These are phyloP conservation scores for Drosophila chauvacae DNA, from an alignment of 1,140 invertebrate species.

Conservation along the genomic window DNA sequence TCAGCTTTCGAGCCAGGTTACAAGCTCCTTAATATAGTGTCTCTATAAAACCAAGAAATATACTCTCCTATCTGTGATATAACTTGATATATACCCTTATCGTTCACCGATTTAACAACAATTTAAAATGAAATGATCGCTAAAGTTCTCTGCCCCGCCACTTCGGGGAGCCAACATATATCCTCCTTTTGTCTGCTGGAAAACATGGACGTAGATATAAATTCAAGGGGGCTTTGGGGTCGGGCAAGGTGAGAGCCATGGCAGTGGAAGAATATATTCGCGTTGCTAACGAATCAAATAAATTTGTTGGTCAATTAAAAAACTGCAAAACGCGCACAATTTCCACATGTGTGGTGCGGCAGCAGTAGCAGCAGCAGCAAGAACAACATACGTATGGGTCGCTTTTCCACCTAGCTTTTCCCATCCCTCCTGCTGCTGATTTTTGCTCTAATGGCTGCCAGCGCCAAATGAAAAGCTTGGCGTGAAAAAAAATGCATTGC, in stretches of 20 bases:
- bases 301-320: constrained; percentile 84
- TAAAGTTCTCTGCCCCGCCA: neutral
- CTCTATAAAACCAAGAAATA: neutral
- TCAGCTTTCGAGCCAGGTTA: neutral
- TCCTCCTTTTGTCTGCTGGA: constrained; percentile 6
- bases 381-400: constrained; percentile 19
- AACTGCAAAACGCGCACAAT: constrained; percentile 83
- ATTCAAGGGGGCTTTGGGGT: constrained; percentile 19
- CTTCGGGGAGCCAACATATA: neutral
- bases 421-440: constrained; percentile 60
- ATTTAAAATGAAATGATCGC: neutral
- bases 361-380: constrained; percentile 53
- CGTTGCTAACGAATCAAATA: constrained; percentile 82
- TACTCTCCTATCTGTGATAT: neutral
- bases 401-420: neutral
- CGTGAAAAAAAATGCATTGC: constrained; percentile 71
- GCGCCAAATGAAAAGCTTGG: constrained; percentile 76
- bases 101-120: neutral
- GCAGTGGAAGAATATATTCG: constrained; percentile 56
- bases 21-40: neutral
- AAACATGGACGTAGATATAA: constrained; percentile 12
- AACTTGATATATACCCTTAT: neutral
- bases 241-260: constrained; percentile 29
- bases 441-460: constrained; percentile 80
- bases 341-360: constrained; percentile 74